Conservation (phyloP, 2,797 vertebrate species). For the Spheniscus humboldti region DNA sequence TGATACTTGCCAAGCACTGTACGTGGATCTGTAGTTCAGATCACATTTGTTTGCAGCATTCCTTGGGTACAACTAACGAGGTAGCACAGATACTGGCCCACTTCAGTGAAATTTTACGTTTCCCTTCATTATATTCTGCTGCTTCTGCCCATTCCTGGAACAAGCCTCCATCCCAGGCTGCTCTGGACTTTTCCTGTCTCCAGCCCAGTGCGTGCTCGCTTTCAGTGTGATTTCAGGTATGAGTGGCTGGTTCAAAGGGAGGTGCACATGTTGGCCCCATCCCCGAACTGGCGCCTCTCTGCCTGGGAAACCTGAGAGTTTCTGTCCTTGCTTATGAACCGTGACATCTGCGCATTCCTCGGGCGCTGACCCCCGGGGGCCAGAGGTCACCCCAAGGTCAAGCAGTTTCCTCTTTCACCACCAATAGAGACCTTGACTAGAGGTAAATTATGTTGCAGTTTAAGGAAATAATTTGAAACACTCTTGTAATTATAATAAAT, state of each 20-base stretch:
- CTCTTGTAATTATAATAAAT: slow-evolving; percentile 81
- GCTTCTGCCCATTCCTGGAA: background rate
- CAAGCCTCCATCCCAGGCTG: background rate
- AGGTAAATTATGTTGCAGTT: slow-evolving; percentile 80
- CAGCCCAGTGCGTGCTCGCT: background rate
- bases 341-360: slow-evolving; percentile 89
- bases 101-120: background rate
- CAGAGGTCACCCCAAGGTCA: slow-evolving; percentile 79
- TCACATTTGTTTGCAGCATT: background rate
- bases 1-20: background rate
- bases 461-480: slow-evolving; percentile 80
- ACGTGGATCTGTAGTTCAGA: background rate
- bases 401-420: slow-evolving; percentile 83
- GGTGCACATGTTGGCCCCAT: slow-evolving; percentile 74
- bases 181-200: background rate
- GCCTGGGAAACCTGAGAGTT: slow-evolving; percentile 82
- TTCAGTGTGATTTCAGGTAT: slow-evolving; percentile 65
- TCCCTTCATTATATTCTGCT: background rate
- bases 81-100: background rate
- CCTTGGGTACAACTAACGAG: background rate
- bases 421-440: slow-evolving; percentile 75
- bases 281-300: slow-evolving; percentile 81
- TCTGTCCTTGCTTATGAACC: slow-evolving; percentile 80
- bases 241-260: slow-evolving; percentile 69
- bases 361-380: slow-evolving; percentile 82